Evolutionary conservation across 53 echinoderm and acorn worm species (phyloP), one percentile per base, ranked within the genome.

Genomic region (Echinometra lucunter): DNA sequence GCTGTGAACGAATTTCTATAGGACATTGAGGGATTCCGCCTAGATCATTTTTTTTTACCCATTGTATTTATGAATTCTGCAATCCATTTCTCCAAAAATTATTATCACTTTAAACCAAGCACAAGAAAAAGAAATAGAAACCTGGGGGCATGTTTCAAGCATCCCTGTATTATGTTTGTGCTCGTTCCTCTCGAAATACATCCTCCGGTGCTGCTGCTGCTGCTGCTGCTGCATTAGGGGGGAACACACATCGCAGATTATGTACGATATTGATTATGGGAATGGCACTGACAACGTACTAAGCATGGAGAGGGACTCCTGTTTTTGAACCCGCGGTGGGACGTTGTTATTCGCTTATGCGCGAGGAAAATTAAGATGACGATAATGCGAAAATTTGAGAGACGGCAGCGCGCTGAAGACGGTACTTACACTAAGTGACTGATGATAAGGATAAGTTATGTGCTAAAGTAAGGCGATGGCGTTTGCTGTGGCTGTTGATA

Each of bases 351-450:
- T 63, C 63, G 63, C 63, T 72, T 72, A 72, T 72, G 72, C 35
- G 72, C 35, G 72, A 72, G 32, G 34, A 72, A 72, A 72, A 72
- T 72, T 72, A 72, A 72, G 35, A 72, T 72, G 72, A 72, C 72
- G 72, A 72, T 72, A 72, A 72, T 34, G 72, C 34, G 72, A 72
- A 35, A 32, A 72, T 35, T 72, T 72, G 72, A 72, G 7, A 10
- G 72, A 1, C 32, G 72, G 10, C 72, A 72, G 30, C 30, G 32
- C 15, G 35, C 13, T 72, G 32, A 72, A 72, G 32, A 72, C 34
- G 35, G 72, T 12, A 32, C 35, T 72, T n/a, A n/a, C 32, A 35
- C 72, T 35, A 21, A 63, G 63, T 63, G 0, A 27, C 63, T 63
- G 63, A 63, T 25, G 63, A 5, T 21, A 27, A 25, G 25, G 6